Base-by-base conservation (phyloP, 1,140 invertebrate species). In the Drosophila nebulosa region DNA sequence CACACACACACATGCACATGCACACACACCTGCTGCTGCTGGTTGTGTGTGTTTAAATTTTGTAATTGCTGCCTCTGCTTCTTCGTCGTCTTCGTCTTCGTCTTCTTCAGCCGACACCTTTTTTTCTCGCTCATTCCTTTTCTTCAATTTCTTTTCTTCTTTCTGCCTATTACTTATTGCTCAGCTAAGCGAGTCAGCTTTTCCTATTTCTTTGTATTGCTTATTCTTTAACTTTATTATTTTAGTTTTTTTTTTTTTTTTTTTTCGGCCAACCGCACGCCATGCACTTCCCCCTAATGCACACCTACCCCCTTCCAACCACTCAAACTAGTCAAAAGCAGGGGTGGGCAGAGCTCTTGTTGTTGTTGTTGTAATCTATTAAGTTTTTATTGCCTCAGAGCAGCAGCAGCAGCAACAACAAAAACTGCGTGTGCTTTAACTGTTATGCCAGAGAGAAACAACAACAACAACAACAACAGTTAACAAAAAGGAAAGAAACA, bases 361-460 rank as follows among this genome's bases (percentile, higher is more conserved):
- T 22, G 35, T 36, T 64, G 59, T 56, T 72, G 69, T 27, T 57
- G 69, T 61, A 66, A 74, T 74, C 71, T 74, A 74, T 74, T 74
- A 74, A 56, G 63, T 55, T 55, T 55, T 35, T 74, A 71, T 61
- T 57, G 68, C 69, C 51, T 35, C 51, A 36, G 52, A 27, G 52
- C 62, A 59, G 24, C 39, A n/a, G n/a, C n/a, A n/a, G n/a, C n/a
- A n/a, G n/a, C n/a, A n/a, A n/a, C n/a, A n/a, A 66, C 18, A 50
- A 14, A 30, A 32, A 55, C 52, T 55, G 52, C 26, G 52, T 32
- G 52, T 55, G 16, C 27, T 55, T 53, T 55, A 32, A 55, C 52
- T 18, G 52, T 55, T 55, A 55, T 27, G 52, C 26, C 26, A 30
- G 52, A 55, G 30, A 55, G 52, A 9, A 55, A 27, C 16, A 55